Evolutionary conservation across 1,140 invertebrate genomes (phyloP), one percentile per base, ranked within the genome.

Genomic region (Drosophila pruinosa): DNA sequence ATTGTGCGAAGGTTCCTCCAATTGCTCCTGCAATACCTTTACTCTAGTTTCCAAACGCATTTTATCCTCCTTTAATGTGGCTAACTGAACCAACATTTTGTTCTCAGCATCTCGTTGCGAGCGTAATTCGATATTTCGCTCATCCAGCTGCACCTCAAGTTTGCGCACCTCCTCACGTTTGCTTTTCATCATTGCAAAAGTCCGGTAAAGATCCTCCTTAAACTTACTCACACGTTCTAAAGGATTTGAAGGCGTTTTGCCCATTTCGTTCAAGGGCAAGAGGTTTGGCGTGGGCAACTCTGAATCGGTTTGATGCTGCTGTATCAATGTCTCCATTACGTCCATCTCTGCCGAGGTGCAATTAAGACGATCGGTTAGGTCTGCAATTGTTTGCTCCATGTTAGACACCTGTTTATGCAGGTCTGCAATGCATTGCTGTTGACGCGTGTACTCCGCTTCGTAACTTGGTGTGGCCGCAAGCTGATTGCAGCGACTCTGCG

Each of bases 401-500:
- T 41, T 53, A 4, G 61, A 58, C n/a, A 89, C 71, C 64, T 91
- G 82, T 0, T 56, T 69, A 53, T 90, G 76, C 4, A 90, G 48
- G 14, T 76, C 76, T 0, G 34, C 24, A 10, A 91, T 80, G n/a
- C 72, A 62, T 3, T 83, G 70, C 53, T 82, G 64, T 17, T 89
- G 75, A 1, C 77, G 72, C 3, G 36, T 22, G 14, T 56, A 71
- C 12, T 88, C 90, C 5, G 72, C 53, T 21, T 85, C 72, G 39
- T 81, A 75, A 24, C 75, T 74, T 5, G 73, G 70, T 12, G 69
- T 72, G 3, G n/a, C 28, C 5, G 39, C 39, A 8, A 78, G 19
- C 10, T 91, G 82, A 7, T 81, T 72, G 47, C 61, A 90, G 4
- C 70, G 75, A 26, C 61, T 47, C 50, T 93, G 93, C 0, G 93